Conservation (phyloP, 37 sponge, comb jelly and placozoan genomes). For the Chondrilla cf. caribensis region DNA sequence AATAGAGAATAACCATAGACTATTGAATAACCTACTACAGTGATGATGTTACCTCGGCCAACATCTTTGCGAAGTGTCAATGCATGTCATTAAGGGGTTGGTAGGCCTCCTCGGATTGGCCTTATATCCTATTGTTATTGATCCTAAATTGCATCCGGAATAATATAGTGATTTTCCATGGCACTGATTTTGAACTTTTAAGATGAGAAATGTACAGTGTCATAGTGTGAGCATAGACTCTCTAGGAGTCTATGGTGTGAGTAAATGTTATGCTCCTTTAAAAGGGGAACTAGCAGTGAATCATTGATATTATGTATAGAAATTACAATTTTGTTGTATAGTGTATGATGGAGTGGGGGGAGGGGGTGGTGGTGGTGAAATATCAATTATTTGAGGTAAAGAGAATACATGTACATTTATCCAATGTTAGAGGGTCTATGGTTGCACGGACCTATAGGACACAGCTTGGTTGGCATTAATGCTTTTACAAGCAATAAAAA, state of each 20-base stretch:
- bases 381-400: too few relatives aligned
- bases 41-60: background rate
- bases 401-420: too few relatives aligned
- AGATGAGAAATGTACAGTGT: background rate
- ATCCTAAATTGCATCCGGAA: conserved; percentile 62
- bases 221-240: too few relatives aligned
- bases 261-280: background rate
- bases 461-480: too few relatives aligned
- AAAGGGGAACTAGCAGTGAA: background rate
- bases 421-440: too few relatives aligned
- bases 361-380: too few relatives aligned
- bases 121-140: conserved; percentile 39
- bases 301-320: background rate
- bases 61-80: conserved; percentile 23
- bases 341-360: too few relatives aligned
- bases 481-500: too few relatives aligned
- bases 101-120: conserved; percentile 52
- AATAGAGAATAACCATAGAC: background rate
- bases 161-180: conserved; percentile 60
- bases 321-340: too few relatives aligned
- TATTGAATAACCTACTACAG: too few relatives aligned
- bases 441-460: too few relatives aligned
- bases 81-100: conserved; percentile 41
- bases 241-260: background rate
- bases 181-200: background rate